A percentile compares a stretch with the other conserved stretches of the same genome.
phyloP scores from a whole-genome alignment of 1,140 invertebrate species.

The Drosophila asahinai region DNA sequence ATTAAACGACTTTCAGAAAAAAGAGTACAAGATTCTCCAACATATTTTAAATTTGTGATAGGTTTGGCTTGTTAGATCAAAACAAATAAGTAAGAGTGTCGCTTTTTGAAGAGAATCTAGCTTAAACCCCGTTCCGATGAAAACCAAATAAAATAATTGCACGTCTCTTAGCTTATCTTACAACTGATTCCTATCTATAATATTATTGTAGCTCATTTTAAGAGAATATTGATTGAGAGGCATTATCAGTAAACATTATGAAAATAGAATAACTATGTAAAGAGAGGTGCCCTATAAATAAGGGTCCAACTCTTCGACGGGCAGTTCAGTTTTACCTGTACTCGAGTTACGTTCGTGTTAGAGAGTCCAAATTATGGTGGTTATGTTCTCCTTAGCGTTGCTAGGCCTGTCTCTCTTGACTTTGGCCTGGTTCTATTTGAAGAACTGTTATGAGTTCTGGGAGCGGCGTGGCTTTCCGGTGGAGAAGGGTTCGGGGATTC shows the following conservation, averaged over 20 bases:
- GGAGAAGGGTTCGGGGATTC: conserved; percentile 54
- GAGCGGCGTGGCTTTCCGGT: conserved; percentile 54
- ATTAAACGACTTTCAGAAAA: background rate
- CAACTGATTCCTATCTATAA: background rate
- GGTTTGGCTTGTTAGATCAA: background rate
- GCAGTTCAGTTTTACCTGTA: conserved; percentile 7
- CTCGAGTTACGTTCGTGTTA: conserved; percentile 15
- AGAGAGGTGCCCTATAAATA: conserved; percentile 1
- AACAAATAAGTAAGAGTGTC: background rate
- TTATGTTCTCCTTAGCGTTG: conserved; percentile 54
- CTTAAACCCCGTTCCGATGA: background rate
- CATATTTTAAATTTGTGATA: background rate
- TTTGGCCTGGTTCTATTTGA: conserved; percentile 57
- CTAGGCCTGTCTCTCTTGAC: conserved; percentile 34
- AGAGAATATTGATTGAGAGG: background rate
- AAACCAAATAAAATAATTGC: too few relatives aligned
- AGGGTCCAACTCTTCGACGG: background rate
- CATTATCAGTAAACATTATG: background rate
- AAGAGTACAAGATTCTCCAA: background rate
- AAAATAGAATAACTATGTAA: background rate
- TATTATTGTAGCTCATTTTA: background rate
- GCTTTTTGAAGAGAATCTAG: too few relatives aligned
- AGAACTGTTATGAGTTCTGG: conserved; percentile 66
- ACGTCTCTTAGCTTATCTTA: conserved; percentile 3
- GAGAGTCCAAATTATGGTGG: background rate